Evolutionary conservation across 2,797 vertebrate species (phyloP).

Genomic region (Peromyscus attwateri): DNA sequence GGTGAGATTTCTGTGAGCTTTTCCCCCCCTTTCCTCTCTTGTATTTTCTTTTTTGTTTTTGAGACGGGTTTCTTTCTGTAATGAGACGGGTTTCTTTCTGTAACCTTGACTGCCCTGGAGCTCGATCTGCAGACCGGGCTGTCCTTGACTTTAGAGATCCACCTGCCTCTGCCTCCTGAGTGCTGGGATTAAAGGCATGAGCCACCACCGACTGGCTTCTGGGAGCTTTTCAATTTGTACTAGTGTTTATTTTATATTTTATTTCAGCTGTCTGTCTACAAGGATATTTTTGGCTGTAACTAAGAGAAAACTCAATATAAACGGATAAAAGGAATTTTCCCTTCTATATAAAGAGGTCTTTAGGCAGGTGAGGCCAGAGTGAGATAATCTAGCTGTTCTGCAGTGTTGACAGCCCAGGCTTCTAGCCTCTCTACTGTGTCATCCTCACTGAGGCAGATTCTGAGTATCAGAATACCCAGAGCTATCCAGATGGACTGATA

Average conservation of each 20-base stretch:
- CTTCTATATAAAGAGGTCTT: neutral
- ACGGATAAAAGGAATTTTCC: constrained; percentile 1
- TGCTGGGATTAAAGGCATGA: neutral
- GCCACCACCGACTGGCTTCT: neutral
- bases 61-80: too few relatives aligned
- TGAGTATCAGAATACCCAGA: neutral
- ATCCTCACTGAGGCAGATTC: neutral
- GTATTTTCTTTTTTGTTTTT: too few relatives aligned
- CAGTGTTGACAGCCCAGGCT: neutral
- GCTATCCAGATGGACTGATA: neutral
- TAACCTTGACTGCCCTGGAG: neutral
- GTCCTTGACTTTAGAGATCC: neutral
- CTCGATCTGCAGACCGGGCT: neutral
- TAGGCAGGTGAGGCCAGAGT: neutral
- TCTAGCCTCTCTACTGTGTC: neutral
- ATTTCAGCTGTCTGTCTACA: neutral
- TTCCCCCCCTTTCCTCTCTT: too few relatives aligned
- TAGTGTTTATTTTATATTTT: constrained; percentile 62
- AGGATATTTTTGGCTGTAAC: constrained; percentile 30
- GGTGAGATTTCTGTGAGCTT: neutral
- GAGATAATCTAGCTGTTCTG: neutral
- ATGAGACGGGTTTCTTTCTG: neutral
- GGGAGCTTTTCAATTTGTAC: constrained; percentile 5
- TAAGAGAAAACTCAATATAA: constrained; percentile 63
- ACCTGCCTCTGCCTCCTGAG: neutral